phyloP scores from a whole-genome alignment of 1,140 invertebrate genomes.

The Saccostrea glomerata region DNA sequence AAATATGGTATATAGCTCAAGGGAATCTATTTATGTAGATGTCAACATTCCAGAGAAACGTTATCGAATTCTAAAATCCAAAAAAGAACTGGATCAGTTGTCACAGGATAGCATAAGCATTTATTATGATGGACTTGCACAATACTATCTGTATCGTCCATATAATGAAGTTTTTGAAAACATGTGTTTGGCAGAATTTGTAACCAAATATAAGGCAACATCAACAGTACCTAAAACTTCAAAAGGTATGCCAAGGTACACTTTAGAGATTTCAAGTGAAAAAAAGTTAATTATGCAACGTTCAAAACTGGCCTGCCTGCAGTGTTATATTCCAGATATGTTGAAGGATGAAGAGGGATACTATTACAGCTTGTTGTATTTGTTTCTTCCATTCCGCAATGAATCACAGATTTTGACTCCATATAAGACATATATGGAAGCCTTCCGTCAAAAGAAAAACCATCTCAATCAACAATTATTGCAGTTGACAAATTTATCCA shows the following conservation, averaged over 20 bases:
- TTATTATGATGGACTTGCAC: not conserved
- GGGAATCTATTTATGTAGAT: constrained; percentile 15
- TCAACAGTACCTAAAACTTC: not conserved
- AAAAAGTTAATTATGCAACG: constrained; percentile 11
- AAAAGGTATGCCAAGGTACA: constrained; percentile 13
- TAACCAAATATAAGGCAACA: constrained; percentile 42
- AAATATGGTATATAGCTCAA: constrained; percentile 30
- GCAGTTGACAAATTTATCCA: not conserved
- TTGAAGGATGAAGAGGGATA: constrained; percentile 14
- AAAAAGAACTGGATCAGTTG: constrained; percentile 17
- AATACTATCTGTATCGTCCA: constrained; percentile 13
- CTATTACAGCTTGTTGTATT: constrained; percentile 16
- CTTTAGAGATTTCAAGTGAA: not conserved
- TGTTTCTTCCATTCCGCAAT: not conserved
- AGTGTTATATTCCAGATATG: constrained; percentile 36
- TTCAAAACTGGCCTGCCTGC: constrained; percentile 1
- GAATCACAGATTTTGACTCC: constrained; percentile 8
- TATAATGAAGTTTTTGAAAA: constrained; percentile 30
- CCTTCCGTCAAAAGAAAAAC: not conserved
- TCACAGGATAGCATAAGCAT: constrained; percentile 1
- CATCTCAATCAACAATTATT: too few relatives aligned
- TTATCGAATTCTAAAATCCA: constrained; percentile 33
- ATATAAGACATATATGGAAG: not conserved
- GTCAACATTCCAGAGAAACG: constrained; percentile 41
- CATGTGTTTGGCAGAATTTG: constrained; percentile 47